Base-by-base conservation (phyloP, 2,888 invertebrate species). In the Nephrocerus scutellatus region DNA sequence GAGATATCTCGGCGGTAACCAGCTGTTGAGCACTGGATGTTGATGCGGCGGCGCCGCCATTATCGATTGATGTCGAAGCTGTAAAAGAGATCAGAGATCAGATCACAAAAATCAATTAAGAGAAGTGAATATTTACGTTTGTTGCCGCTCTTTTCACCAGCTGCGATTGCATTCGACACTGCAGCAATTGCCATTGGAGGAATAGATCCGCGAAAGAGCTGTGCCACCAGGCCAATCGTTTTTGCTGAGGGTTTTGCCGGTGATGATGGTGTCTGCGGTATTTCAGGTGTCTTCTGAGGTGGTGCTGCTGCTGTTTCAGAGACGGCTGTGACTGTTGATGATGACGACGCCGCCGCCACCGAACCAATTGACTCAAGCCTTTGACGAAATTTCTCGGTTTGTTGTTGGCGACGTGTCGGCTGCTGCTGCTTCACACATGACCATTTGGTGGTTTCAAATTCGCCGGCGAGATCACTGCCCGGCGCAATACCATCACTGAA, bases 401-500 rank as follows among this genome's bases (percentile, higher is more conserved):
- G 46, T 9, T 57, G 51, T 20, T 54, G 56, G 6, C 62, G 52
- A 6, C 64, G 52, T 6, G 64, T 56, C n/a, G n/a, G n/a, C n/a
- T n/a, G n/a, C n/a, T n/a, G n/a, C 46, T 70, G 69, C 47, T 71
- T 70, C 47, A 67, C 56, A 51, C 72, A 72, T 49, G 71, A 70
- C 74, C 75, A 76, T 59, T 74, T 74, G 56, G 74, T 79, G 56
- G 74, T 79, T 62, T 85, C 84, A 49, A 84, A 72, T 43, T 60
- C 56, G 63, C 84, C 84, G 41, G 85, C 84, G 55, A 88, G 71
- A 70, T 89, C 88, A 57, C 87, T 87, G 47, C 89, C 64, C 23
- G 89, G 89, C 41, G 86, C 74, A 57, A 90, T 87, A 48, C 89
- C 89, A 68, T 90, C 89, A 55, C 86, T 87, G 62, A 89, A 89